phyloP scores from a whole-genome alignment of 2,113 vertebrate genomes.

The Strix aluco region DNA sequence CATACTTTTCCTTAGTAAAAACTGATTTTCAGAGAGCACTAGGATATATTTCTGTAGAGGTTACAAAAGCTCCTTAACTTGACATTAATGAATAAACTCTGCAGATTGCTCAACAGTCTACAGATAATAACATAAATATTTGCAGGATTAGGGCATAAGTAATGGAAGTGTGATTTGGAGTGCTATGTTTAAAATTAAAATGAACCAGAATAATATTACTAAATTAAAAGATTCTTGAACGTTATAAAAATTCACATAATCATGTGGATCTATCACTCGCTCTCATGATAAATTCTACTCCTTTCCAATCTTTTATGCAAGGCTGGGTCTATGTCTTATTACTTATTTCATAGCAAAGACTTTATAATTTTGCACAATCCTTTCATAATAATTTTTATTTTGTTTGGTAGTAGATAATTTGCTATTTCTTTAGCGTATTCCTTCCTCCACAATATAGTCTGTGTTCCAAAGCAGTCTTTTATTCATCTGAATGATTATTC shows the following conservation, averaged over 20 bases:
- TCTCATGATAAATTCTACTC: background rate
- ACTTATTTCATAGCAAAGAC: background rate
- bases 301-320: background rate
- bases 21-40: background rate
- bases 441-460: background rate
- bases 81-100: background rate
- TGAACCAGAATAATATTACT: background rate
- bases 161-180: background rate
- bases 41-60: background rate
- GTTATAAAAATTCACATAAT: background rate
- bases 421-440: background rate
- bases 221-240: background rate
- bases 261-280: background rate
- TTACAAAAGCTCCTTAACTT: background rate
- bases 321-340: background rate
- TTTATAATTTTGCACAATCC: background rate
- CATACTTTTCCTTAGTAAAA: background rate
- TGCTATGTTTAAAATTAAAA: background rate
- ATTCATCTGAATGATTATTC: background rate
- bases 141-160: background rate
- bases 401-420: background rate
- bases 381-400: background rate
- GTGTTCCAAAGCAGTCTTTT: background rate
- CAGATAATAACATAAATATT: background rate
- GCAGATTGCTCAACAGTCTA: background rate